Evolutionary conservation across 1,140 invertebrate species (phyloP).

Genomic region (Psilanteris sp.): DNA sequence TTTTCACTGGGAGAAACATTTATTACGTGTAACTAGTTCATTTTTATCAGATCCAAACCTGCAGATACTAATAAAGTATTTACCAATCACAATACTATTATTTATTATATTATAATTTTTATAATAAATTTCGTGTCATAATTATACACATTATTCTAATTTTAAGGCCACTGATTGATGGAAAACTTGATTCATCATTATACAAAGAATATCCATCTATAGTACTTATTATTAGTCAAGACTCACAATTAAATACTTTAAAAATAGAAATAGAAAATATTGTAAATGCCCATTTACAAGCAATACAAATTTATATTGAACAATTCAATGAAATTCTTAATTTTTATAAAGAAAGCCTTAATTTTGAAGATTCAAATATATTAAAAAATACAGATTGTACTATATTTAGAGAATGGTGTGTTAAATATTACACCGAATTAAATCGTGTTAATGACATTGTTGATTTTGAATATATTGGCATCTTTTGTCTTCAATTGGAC

Average conservation of each 20-base stretch:
- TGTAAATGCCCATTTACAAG: slow-evolving; percentile 82
- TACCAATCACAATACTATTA: neutral
- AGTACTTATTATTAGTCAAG: slow-evolving; percentile 83
- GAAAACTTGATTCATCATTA: slow-evolving; percentile 84
- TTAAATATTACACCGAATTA: slow-evolving; percentile 83
- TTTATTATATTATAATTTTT: neutral
- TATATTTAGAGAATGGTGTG: slow-evolving; percentile 82
- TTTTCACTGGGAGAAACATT: slow-evolving; percentile 82
- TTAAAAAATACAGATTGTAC: slow-evolving; percentile 79
- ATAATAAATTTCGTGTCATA: no score
- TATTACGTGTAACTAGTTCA: no score
- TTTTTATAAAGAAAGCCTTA: slow-evolving; percentile 86
- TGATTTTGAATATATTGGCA: slow-evolving; percentile 82
- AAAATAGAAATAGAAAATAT: slow-evolving; percentile 80
- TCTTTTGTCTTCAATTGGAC: slow-evolving; percentile 85
- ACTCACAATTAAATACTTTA: slow-evolving; percentile 81
- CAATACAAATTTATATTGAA: slow-evolving; percentile 83
- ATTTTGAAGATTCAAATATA: slow-evolving; percentile 81
- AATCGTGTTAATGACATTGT: slow-evolving; percentile 83
- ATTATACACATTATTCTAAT: neutral
- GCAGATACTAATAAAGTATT: no score
- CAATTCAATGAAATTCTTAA: slow-evolving; percentile 84
- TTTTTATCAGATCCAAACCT: no score
- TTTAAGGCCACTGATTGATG: slow-evolving; percentile 86
- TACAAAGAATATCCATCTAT: slow-evolving; percentile 81